These are phyloP conservation scores for Muntiacus reevesi DNA, from an alignment of 2,113 vertebrate species.

Conservation along the genomic window DNA sequence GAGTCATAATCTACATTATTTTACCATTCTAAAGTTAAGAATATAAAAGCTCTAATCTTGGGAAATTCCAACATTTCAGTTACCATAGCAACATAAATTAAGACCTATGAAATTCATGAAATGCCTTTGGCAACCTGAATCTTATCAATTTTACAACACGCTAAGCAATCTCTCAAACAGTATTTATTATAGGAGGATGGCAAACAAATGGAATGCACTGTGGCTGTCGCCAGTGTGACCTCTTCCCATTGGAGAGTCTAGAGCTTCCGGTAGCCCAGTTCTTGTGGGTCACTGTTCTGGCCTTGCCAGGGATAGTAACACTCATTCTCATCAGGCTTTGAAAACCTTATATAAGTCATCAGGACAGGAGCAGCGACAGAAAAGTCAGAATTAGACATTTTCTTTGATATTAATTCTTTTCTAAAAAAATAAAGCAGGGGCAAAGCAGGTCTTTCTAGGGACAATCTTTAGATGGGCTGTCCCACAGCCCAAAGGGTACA, in stretches of 20 bases:
- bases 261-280: background rate
- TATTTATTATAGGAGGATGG: background rate
- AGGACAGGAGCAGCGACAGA: background rate
- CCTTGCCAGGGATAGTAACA: background rate
- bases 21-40: slow-evolving; percentile 46
- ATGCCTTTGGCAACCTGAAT: slow-evolving; percentile 52
- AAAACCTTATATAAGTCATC: slow-evolving; percentile 8
- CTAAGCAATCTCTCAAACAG: slow-evolving; percentile 2
- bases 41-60: slow-evolving; percentile 49
- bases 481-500: slow-evolving; percentile 5
- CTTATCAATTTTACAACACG: slow-evolving; percentile 19
- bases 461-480: slow-evolving; percentile 41
- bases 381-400: background rate
- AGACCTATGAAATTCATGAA: slow-evolving; percentile 61
- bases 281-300: background rate
- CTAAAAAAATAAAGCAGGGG: background rate
- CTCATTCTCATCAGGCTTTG: background rate
- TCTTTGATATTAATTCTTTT: slow-evolving; percentile 41
- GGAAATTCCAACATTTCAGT: slow-evolving; percentile 46
- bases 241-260: background rate
- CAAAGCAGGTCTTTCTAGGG: background rate
- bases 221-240: background rate
- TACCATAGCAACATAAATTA: slow-evolving; percentile 66
- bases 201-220: background rate
- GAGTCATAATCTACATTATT: slow-evolving; percentile 18